These are phyloP conservation scores for Zeugodacus cucurbitae DNA, from an alignment of 1,140 invertebrate genomes.

Conservation along the genomic window DNA sequence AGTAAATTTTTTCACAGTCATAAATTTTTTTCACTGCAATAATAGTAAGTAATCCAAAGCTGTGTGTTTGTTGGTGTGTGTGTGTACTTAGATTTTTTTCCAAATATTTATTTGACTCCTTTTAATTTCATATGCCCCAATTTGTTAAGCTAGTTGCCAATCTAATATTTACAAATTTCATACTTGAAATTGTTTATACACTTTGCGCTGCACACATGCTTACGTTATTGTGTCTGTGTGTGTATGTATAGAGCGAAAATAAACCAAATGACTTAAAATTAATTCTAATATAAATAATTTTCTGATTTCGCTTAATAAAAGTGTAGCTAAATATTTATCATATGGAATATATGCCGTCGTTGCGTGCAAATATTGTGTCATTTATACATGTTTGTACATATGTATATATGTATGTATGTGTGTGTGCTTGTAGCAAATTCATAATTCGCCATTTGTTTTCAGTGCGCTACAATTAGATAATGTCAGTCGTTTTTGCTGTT, in stretches of 20 bases:
- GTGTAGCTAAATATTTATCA: neutral
- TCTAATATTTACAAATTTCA: neutral
- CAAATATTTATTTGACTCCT: neutral
- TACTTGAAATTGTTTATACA: neutral
- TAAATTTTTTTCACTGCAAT: neutral
- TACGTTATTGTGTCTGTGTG: no score
- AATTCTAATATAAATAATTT: neutral
- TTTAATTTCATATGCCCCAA: constrained; percentile 2
- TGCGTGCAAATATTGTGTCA: no score
- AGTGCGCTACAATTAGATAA: constrained; percentile 5
- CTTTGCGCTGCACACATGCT: no score
- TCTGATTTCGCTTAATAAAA: neutral
- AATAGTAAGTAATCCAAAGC: neutral
- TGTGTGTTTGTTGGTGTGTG: neutral
- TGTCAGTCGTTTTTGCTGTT: neutral
- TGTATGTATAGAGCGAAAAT: neutral
- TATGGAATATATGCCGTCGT: no score
- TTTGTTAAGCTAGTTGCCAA: neutral
- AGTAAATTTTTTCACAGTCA: neutral
- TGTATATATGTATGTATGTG: neutral
- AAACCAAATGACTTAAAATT: neutral
- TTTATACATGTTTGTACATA: neutral
- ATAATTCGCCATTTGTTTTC: neutral
- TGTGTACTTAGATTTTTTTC: neutral
- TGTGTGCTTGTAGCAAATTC: neutral